Base-by-base conservation (phyloP, 2,113 vertebrate species). In the Limnothrissa miodon region DNA sequence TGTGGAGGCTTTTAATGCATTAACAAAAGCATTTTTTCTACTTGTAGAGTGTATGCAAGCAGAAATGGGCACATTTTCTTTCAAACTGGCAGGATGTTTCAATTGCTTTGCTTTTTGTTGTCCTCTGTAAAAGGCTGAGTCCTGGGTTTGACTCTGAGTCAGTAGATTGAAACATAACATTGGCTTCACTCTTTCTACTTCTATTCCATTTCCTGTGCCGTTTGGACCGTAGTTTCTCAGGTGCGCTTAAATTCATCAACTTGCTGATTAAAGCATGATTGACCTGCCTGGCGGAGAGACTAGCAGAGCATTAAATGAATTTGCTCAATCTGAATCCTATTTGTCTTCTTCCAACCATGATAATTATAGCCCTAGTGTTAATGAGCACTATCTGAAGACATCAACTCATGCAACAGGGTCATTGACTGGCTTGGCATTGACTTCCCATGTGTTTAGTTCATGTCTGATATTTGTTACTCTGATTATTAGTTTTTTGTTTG, bases 251-350 rank as follows among this genome's bases (percentile, higher is more conserved):
- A 82, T 39, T 36, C 51, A 82, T 80, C 83, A 80, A 21, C 45
- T 45, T 80, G 80, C 56, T 81, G 84, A 70, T 80, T 85, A 80
- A 53, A 81, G 39, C 23, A 66, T 82, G 80, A 82, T 81, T 83
- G 74, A 85, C 83, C 79, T 51, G 39, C 62, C 66, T 79, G 36
- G 46, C 80, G 45, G 19, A 11, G 62, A 74, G 83, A 79, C 80
- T 56, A 82, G 80, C 39, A 74, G 44, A 85, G 86, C 78, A 78
- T 78, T 59, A 83, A 87, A 85, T 87, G 82, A 85, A 81, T 87
- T 85, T 80, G 36, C 29, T 79, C 83, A 80, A 59, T 39, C 78
- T 39, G 42, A 25, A n/a, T 42, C 53, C 13, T 79, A n/a, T 79
- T 45, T 23, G 33, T 15, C 21, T 42, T 42, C 66, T 11, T 74